These are phyloP conservation scores for Dendroctonus ponderosae DNA, from an alignment of 1,140 invertebrate species.

Conservation along the genomic window DNA sequence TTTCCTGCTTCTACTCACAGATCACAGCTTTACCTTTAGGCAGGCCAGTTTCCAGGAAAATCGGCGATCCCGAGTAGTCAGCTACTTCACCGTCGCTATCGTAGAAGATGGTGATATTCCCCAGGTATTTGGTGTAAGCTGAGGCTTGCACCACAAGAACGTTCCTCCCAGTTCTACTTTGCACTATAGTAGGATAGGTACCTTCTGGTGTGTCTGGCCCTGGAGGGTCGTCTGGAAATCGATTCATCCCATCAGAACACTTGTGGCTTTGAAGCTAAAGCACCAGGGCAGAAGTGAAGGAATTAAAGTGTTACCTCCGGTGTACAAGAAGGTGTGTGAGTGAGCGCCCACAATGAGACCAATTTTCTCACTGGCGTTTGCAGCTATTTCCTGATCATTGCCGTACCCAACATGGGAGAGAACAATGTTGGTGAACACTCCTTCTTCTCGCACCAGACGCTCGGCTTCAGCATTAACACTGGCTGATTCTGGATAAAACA, in stretches of 20 bases:
- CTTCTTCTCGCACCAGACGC: slow-evolving; percentile 49
- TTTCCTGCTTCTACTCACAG: not conserved
- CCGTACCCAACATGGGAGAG: slow-evolving; percentile 62
- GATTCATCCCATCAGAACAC: no score
- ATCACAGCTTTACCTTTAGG: slow-evolving; percentile 58
- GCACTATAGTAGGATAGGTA: slow-evolving; percentile 53
- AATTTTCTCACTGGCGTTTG: slow-evolving; percentile 61
- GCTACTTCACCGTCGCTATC: slow-evolving; percentile 68
- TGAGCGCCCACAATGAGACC: slow-evolving; percentile 87
- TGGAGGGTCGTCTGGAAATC: slow-evolving; percentile 35
- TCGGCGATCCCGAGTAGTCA: slow-evolving; percentile 70
- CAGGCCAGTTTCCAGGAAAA: slow-evolving; percentile 65
- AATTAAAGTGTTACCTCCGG: slow-evolving; percentile 37
- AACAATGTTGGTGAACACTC: slow-evolving; percentile 50
- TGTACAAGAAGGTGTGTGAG: slow-evolving; percentile 62
- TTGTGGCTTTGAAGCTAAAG: not conserved
- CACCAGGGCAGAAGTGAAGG: not conserved
- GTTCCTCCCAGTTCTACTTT: slow-evolving; percentile 51
- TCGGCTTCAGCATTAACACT: slow-evolving; percentile 49
- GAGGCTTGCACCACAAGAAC: slow-evolving; percentile 72
- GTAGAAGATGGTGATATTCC: slow-evolving; percentile 71
- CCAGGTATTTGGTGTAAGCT: slow-evolving; percentile 72
- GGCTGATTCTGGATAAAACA: slow-evolving; percentile 54
- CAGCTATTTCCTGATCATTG: slow-evolving; percentile 65
- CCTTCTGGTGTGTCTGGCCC: slow-evolving; percentile 53